Evolutionary conservation across 2,113 vertebrate genomes (phyloP).

Genomic region (Oceanites oceanicus): DNA sequence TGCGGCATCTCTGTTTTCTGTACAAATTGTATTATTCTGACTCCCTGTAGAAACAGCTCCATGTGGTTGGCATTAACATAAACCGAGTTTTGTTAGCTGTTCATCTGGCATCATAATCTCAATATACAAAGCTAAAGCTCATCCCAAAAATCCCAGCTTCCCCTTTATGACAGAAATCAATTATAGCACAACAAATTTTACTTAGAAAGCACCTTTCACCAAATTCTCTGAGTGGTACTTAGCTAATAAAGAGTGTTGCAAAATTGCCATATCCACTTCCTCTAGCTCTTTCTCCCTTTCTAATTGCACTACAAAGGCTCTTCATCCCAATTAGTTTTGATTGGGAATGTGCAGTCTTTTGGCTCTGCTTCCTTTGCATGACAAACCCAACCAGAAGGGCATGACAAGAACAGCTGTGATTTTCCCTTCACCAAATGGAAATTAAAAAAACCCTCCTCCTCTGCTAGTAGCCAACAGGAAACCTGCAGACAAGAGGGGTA

Average conservation of each 20-base stretch:
- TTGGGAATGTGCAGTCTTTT: conserved; percentile 70
- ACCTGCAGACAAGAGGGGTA: conserved; percentile 47
- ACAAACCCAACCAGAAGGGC: conserved; percentile 66
- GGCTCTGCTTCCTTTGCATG: conserved; percentile 69
- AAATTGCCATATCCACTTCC: conserved; percentile 65
- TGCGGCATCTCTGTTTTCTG: conserved; percentile 72
- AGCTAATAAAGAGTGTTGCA: conserved; percentile 58
- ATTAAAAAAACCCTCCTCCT: conserved; percentile 17
- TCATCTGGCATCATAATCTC: conserved; percentile 67
- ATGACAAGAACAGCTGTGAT: conserved; percentile 64
- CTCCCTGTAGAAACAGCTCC: conserved; percentile 67
- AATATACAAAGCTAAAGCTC: conserved; percentile 55
- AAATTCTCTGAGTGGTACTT: conserved; percentile 64
- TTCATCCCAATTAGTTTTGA: conserved; percentile 69
- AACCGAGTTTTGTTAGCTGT: conserved; percentile 67
- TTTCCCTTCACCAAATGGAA: conserved; percentile 62
- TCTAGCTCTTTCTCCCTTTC: conserved; percentile 20
- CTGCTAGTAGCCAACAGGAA: conserved; percentile 56
- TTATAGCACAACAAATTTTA: conserved; percentile 71
- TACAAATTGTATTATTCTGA: conserved; percentile 73
- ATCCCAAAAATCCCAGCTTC: conserved; percentile 53
- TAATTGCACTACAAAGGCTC: conserved; percentile 60
- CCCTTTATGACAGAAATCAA: conserved; percentile 70
- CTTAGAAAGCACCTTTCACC: conserved; percentile 70
- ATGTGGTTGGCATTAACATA: conserved; percentile 74